Evolutionary conservation across 2,113 vertebrate genomes (phyloP), one percentile per base, ranked within the genome.

Genomic region (Microcebus tavaratra): DNA sequence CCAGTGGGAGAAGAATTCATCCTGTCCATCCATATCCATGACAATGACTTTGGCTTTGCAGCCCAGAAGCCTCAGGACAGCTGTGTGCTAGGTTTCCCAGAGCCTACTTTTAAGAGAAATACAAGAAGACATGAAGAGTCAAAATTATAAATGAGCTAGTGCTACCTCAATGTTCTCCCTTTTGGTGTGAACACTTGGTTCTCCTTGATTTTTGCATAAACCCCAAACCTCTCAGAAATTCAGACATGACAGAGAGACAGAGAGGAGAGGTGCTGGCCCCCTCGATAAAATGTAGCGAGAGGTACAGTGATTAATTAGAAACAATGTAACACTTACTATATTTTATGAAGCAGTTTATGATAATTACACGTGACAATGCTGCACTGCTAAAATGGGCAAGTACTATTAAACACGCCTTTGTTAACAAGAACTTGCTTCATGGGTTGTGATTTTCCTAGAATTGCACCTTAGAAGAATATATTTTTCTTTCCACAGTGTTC

Each of bases 41-140:
- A 34, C 34, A 42, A 31, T 13, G 10, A 4, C 2, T 1, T 13
- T 8, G 12, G 12, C n/a, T 10, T 13, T 79, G 55, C 6, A n/a
- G 9, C 5, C 15, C 29, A 21, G 17, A 4, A 21, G 18, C 3
- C 42, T 57, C 25, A 5, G 29, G 39, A 5, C 14, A 48, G 11
- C 39, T 5, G 0, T 11, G 1, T 4, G 5, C 13, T 6, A 13
- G 1, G 23, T 53, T 61, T 18, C 39, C n/a, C 23, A 34, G 31
- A 50, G 2, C 9, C 1, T 2, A 8, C 21, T 12, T n/a, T 27
- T 39, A 55, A 7, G 50, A 55, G 29, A 48, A 23, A 45, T 5
- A 5, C 0, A 27, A 89, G 59, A 17, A 25, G 14, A 4, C n/a
- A n/a, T 5, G 12, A 29, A 78, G 31, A 34, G 6, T 57, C 25